Evolutionary conservation across 2,797 vertebrate species (phyloP), one percentile per base, ranked within the genome.

Genomic region (Pipistrellus pipistrellus): DNA sequence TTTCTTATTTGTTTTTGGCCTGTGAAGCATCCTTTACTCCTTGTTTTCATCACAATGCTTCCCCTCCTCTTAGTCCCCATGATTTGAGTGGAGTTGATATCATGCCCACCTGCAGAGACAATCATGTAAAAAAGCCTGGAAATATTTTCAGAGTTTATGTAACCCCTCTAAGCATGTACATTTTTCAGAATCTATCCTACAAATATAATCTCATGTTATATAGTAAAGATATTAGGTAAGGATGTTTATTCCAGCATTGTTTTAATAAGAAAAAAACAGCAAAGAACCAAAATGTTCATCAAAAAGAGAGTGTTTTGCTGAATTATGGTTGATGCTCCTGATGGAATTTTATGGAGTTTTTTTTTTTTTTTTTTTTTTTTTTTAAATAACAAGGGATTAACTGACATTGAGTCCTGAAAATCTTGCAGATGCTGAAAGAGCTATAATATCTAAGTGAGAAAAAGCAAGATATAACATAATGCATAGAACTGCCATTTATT

Each of bases 141-240:
- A 85, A 90, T 72, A 68, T 25, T n/a, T 91, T 89, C 41, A 90
- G 17, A 93, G 62, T 77, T 68, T 41, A 71, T 27, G 46, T 44
- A 17, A 64, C 4, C n/a, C 4, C 46, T 68, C 25, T 55, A 18
- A 81, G 12, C 9, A 51, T 78, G 3, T 53, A 8, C 12, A 41
- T 68, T 78, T 95, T 83, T 38, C 27, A 86, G 46, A 94, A 89
- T 78, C 20, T 81, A 76, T 55, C 8, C 32, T 84, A 53, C 12
- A 86, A 88, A 44, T 59, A 53, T 13, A 66, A 4, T 57, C 15
- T 75, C 6, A 25, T 12, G 5, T 87, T 44, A 72, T 44, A 82
- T 72, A 62, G 57, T 59, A 41, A 88, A 62, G 38, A 82, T 69
- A 69, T 25, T 15, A 82, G 55, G 15, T n/a, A 73, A 4, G 0